A percentile compares a stretch with the other conserved stretches of the same genome.
Conservation (phyloP, 2,888 invertebrate species). For the Latrodectus elegans region DNA sequence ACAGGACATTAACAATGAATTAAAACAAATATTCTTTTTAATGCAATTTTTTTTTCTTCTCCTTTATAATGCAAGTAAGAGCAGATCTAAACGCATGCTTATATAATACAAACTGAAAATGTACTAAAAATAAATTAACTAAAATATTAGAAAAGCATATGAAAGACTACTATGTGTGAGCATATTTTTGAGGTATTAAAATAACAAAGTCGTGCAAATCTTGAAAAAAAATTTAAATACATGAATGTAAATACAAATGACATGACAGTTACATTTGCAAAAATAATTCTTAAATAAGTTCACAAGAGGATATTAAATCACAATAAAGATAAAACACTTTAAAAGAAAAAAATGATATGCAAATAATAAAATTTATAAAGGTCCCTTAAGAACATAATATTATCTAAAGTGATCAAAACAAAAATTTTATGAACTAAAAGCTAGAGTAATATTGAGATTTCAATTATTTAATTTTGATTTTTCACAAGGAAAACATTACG, state of each 20-base stretch:
- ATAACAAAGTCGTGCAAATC: background rate
- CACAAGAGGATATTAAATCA: background rate
- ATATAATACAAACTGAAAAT: slow-evolving; percentile 5
- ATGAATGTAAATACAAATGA: slow-evolving; percentile 58
- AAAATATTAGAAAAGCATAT: slow-evolving; percentile 52
- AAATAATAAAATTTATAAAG: background rate
- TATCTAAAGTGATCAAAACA: background rate
- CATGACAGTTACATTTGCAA: slow-evolving; percentile 12
- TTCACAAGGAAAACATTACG: no score
- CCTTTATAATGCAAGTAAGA: slow-evolving; percentile 2
- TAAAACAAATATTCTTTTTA: background rate
- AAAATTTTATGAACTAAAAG: no score
- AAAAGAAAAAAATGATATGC: slow-evolving; percentile 1
- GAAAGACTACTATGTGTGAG: slow-evolving; percentile 66
- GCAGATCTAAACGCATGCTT: background rate
- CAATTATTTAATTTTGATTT: no score
- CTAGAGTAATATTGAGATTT: no score
- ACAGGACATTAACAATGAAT: slow-evolving; percentile 5
- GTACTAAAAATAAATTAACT: slow-evolving; percentile 57
- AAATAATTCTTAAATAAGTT: background rate
- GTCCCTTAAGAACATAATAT: background rate
- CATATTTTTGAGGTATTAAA: slow-evolving; percentile 29
- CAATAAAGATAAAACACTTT: background rate
- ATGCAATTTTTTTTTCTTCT: no score
- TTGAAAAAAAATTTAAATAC: slow-evolving; percentile 2